Percentiles rank a stretch among this genome's conserved stretches.
Evolutionary conservation across 2,888 invertebrate genomes (phyloP).

Genomic region (Pterostichus madidus): DNA sequence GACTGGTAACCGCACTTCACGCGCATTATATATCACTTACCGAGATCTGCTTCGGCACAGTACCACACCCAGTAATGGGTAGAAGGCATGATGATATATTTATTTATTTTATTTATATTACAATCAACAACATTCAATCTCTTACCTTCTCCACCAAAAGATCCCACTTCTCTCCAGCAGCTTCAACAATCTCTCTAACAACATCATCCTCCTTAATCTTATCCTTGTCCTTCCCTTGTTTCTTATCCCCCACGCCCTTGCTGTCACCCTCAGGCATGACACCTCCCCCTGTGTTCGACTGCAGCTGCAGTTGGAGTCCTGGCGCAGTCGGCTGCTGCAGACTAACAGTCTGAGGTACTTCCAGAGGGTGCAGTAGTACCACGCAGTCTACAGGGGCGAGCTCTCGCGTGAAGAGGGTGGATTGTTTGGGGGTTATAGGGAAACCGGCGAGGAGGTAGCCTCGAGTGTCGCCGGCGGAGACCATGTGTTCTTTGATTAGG

Average conservation of each 20-base stretch:
- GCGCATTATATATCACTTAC: too few relatives aligned
- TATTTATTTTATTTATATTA: too few relatives aligned
- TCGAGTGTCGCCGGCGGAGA: slow-evolving; percentile 76
- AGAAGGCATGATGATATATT: too few relatives aligned
- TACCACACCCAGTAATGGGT: too few relatives aligned
- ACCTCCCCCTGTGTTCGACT: not conserved
- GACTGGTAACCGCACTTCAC: too few relatives aligned
- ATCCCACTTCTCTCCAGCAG: slow-evolving; percentile 30
- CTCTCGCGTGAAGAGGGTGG: slow-evolving; percentile 73
- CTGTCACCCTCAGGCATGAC: slow-evolving; percentile 20
- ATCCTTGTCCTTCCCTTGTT: slow-evolving; percentile 12
- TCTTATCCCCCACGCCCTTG: slow-evolving; percentile 8
- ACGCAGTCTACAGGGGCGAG: slow-evolving; percentile 68
- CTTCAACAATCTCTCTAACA: slow-evolving; percentile 9
- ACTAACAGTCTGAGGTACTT: not conserved
- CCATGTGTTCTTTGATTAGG: slow-evolving; percentile 80
- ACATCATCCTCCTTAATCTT: slow-evolving; percentile 9
- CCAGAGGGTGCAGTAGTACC: slow-evolving; percentile 2
- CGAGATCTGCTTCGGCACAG: too few relatives aligned
- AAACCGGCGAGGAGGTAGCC: slow-evolving; percentile 81
- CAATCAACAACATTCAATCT: not conserved
- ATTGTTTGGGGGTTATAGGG: slow-evolving; percentile 78
- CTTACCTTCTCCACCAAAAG: slow-evolving; percentile 56
- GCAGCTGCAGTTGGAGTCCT: too few relatives aligned
- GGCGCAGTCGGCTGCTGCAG: too few relatives aligned